Evolutionary conservation across 2,888 invertebrate species (phyloP), one percentile per base, ranked within the genome.

Genomic region (Glaucopsyche alexis): DNA sequence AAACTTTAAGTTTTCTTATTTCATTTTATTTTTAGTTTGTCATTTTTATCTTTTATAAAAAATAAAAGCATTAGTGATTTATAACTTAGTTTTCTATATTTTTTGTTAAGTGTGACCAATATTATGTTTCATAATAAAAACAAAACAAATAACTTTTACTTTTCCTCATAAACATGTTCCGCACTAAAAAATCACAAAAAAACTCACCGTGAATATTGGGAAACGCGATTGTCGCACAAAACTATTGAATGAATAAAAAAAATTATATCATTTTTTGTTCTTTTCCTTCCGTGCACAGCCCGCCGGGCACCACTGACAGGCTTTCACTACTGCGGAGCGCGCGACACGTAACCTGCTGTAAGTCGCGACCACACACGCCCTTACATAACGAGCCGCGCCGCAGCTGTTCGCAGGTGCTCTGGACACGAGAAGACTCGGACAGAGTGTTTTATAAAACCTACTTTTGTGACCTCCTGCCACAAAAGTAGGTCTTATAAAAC

Each of bases 321-420:
- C 90, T 89, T 88, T 90, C 90, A 89, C 90, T 89, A 83, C 71
- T 55, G 70, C 13, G 16, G 45, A 71, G 72, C 72, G 74, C 67
- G 52, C 55, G 29, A 45, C 81, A 84, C 87, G 85, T 86, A 86
- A 86, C 78, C 55, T 45, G 75, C 81, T 80, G 84, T 81, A 85
- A 84, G 80, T 75, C 40, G 50, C 49, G 78, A 64, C 76, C 78
- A 85, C 84, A 85, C 72, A 87, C 85, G 81, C 75, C n/a, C 0
- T 1, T 2, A 7, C 40, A 74, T 47, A 74, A 13, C 67, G 40
- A 11, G 50, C 74, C 70, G 60, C 11, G 13, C 8, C 8, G 52
- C 42, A 7, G 69, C 71, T 55, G 55, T 6, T n/a, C 38, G 67
- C 42, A 7, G 3, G 47, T n/a, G 14, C 19, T 42, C 45, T n/a